These are phyloP conservation scores for Melanophora roralis DNA, from an alignment of 2,888 invertebrate genomes.

Conservation along the genomic window DNA sequence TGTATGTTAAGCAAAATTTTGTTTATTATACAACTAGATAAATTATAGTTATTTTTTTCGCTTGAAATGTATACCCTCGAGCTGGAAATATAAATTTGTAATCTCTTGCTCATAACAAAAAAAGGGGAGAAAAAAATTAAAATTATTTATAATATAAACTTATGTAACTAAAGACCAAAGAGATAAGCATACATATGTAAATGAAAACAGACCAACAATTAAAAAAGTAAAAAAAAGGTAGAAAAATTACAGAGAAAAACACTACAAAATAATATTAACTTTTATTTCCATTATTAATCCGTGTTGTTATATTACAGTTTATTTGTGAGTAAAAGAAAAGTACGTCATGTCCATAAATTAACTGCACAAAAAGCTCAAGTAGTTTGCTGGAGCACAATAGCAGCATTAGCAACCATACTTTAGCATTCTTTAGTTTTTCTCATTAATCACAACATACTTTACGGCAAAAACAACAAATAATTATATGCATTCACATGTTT, in stretches of 20 bases:
- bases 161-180: neutral
- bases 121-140: neutral
- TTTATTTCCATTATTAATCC: no score
- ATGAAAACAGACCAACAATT: neutral
- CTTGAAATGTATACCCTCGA: neutral
- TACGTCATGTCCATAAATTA: constrained; percentile 26
- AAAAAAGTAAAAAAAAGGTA: neutral
- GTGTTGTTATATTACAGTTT: no score
- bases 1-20: neutral
- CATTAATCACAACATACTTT: constrained; percentile 56
- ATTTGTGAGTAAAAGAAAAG: neutral
- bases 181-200: no score
- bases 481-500: constrained; percentile 39
- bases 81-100: constrained; percentile 5
- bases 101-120: neutral
- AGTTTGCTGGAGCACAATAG: neutral
- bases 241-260: neutral
- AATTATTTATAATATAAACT: neutral
- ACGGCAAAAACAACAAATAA: constrained; percentile 38
- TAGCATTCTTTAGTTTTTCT: constrained; percentile 25
- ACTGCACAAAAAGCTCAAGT: neutral
- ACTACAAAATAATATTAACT: no score
- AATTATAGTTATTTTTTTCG: neutral
- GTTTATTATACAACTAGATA: neutral
- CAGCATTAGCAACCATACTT: neutral